Percentiles rank a stretch among this genome's conserved stretches.
Evolutionary conservation across 2,113 vertebrate genomes (phyloP).

Genomic region (Tichodroma muraria): DNA sequence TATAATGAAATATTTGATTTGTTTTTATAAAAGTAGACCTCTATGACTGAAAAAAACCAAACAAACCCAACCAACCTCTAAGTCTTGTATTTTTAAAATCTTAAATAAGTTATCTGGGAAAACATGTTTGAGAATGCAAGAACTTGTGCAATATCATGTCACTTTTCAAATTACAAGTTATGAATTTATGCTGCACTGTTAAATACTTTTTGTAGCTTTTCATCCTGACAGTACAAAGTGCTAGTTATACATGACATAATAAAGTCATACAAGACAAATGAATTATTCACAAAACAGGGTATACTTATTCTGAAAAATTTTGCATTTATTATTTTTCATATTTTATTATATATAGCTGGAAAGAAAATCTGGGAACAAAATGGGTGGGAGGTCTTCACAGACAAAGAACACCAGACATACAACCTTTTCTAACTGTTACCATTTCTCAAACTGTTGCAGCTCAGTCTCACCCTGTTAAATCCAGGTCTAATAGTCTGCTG

Average conservation of each 20-base stretch:
- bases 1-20: background rate
- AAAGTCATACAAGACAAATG: constrained; percentile 49
- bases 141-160: constrained; percentile 3
- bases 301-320: constrained; percentile 7
- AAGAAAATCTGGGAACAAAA: background rate
- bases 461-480: background rate
- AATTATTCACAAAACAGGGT: constrained; percentile 32
- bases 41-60: background rate
- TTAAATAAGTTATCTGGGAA: background rate
- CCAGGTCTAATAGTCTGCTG: background rate
- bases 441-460: background rate
- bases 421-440: background rate
- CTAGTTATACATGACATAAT: constrained; percentile 57
- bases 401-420: background rate
- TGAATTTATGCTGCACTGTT: constrained; percentile 36
- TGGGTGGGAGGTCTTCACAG: background rate
- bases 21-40: background rate
- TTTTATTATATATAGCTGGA: background rate
- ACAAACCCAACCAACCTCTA: background rate
- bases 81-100: background rate
- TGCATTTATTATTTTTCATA: background rate
- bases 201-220: constrained; percentile 47
- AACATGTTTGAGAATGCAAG: background rate
- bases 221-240: constrained; percentile 35
- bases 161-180: constrained; percentile 40